Conservation (phyloP, 2,888 invertebrate species). For the Aporophyla lueneburgensis region DNA sequence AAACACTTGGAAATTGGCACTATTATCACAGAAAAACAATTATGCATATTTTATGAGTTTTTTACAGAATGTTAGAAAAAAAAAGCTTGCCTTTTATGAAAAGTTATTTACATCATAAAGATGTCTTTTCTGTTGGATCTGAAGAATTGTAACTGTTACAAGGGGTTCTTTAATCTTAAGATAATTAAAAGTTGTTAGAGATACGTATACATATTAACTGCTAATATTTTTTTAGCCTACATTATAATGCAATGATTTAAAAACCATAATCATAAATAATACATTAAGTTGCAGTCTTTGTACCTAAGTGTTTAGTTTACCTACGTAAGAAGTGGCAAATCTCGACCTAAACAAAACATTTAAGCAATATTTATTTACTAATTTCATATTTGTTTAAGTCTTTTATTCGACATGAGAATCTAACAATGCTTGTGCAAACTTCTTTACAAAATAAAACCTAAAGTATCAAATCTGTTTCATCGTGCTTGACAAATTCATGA, state of each 20-base stretch:
- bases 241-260: background rate
- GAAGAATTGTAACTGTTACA: background rate
- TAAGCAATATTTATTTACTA: background rate
- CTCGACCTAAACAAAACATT: background rate
- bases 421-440: background rate
- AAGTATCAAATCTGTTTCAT: conserved; percentile 26
- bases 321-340: background rate
- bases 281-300: background rate
- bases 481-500: conserved; percentile 42
- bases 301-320: background rate
- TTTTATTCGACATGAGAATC: background rate
- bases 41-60: too few relatives aligned
- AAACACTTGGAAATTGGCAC: background rate
- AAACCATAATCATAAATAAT: background rate
- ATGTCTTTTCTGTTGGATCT: background rate
- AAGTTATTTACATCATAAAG: too few relatives aligned
- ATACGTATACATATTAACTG: background rate
- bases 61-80: too few relatives aligned
- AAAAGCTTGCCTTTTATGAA: too few relatives aligned
- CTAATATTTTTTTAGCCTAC: too few relatives aligned
- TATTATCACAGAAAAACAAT: background rate
- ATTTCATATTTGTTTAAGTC: background rate
- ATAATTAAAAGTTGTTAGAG: background rate
- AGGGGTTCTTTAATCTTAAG: background rate
- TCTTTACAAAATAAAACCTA: background rate